These are phyloP conservation scores for Doryteuthis pealeii DNA, from an alignment of 1,140 invertebrate genomes.

Conservation along the genomic window DNA sequence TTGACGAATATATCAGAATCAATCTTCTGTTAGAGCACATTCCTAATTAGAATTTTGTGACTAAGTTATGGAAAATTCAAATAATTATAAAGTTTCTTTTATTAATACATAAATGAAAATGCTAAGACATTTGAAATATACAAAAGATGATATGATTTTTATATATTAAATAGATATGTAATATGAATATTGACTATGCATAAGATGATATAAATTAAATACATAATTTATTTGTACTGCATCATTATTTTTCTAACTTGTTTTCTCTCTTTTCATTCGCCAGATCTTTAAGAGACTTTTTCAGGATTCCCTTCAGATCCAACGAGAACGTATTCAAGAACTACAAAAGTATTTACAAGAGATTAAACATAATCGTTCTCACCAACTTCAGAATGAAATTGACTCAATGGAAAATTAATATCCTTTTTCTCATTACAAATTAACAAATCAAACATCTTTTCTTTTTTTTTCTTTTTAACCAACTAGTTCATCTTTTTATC, in stretches of 20 bases:
- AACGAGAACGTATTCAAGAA: constrained; percentile 57
- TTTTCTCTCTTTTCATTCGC: neutral
- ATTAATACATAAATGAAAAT: too few relatives aligned
- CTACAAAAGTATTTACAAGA: constrained; percentile 57
- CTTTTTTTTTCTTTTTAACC: neutral
- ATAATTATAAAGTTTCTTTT: too few relatives aligned
- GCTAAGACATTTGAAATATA: too few relatives aligned
- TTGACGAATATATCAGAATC: too few relatives aligned
- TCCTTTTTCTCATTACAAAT: constrained; percentile 39
- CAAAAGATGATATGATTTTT: too few relatives aligned
- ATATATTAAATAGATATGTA: too few relatives aligned
- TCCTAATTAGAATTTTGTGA: too few relatives aligned
- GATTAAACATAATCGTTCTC: constrained; percentile 43
- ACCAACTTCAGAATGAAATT: constrained; percentile 50
- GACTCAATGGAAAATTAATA: constrained; percentile 60
- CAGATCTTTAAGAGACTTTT: constrained; percentile 6
- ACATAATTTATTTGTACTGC: neutral
- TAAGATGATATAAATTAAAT: too few relatives aligned
- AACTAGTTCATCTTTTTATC: too few relatives aligned
- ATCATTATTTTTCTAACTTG: neutral
- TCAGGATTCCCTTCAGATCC: constrained; percentile 46
- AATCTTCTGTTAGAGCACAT: too few relatives aligned
- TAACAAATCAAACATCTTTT: neutral
- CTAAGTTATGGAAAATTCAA: too few relatives aligned
- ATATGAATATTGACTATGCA: too few relatives aligned